Conservation (phyloP, 2,888 invertebrate genomes). For the Anoncus sp. region DNA sequence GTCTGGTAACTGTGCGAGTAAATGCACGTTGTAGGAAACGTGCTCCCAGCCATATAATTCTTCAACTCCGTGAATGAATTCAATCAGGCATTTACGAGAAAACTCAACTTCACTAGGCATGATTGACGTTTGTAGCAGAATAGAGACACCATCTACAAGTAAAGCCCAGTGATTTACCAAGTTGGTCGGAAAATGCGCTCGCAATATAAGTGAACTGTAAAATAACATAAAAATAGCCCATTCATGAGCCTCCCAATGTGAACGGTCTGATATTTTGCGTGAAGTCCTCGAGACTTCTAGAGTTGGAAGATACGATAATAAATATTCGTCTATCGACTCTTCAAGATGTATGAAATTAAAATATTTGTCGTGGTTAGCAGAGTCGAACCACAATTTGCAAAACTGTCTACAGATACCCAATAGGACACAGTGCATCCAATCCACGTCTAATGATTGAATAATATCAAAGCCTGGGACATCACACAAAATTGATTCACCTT, state of each 20-base stretch:
- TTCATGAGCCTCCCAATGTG: constrained; percentile 57
- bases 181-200: constrained; percentile 34
- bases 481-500: constrained; percentile 25
- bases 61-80: constrained; percentile 42
- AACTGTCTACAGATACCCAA: constrained; percentile 55
- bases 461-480: constrained; percentile 48
- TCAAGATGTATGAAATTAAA: constrained; percentile 14
- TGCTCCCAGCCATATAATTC: constrained; percentile 51
- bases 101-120: constrained; percentile 40
- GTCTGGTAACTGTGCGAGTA: constrained; percentile 58
- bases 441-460: constrained; percentile 16
- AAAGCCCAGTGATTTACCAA: constrained; percentile 61
- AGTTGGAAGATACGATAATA: constrained; percentile 40
- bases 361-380: constrained; percentile 13
- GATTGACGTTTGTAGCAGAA: constrained; percentile 54
- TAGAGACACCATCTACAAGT: constrained; percentile 54
- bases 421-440: constrained; percentile 52
- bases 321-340: background rate
- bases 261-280: constrained; percentile 39
- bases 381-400: constrained; percentile 35
- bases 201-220: constrained; percentile 57
- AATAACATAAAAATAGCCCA: constrained; percentile 61
- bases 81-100: constrained; percentile 39
- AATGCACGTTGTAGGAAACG: constrained; percentile 49
- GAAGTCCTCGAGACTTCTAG: constrained; percentile 43